phyloP scores from a whole-genome alignment of 1,140 invertebrate genomes.

The Papilio xuthus region DNA sequence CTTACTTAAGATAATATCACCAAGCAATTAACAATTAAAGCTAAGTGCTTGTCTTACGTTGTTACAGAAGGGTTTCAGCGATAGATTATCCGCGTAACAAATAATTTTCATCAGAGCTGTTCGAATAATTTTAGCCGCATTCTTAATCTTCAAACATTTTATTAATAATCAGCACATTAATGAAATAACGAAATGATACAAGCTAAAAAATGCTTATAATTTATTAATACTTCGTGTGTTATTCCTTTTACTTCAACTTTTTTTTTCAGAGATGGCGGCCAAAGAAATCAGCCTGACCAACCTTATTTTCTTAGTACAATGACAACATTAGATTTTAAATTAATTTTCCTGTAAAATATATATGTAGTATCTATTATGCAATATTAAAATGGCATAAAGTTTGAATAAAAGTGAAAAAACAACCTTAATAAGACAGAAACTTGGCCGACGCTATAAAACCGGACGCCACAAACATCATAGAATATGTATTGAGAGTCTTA shows the following conservation, averaged over 20 bases:
- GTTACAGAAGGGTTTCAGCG: constrained; percentile 12
- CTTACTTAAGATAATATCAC: constrained; percentile 20
- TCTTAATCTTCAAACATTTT: constrained; percentile 2
- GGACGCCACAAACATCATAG: constrained; percentile 45
- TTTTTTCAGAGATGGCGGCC: too few relatives aligned
- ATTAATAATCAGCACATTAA: constrained; percentile 6
- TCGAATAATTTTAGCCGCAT: not conserved
- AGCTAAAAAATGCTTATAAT: too few relatives aligned
- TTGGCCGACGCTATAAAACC: constrained; percentile 13
- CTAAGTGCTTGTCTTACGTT: constrained; percentile 22
- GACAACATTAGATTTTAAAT: too few relatives aligned
- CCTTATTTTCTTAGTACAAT: too few relatives aligned
- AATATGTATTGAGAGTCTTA: constrained; percentile 60
- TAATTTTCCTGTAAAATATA: too few relatives aligned
- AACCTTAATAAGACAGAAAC: constrained; percentile 27
- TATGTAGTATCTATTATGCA: too few relatives aligned
- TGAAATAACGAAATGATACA: not conserved
- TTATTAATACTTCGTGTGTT: too few relatives aligned
- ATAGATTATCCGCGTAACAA: constrained; percentile 4
- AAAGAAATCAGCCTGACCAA: too few relatives aligned
- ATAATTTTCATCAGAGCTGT: not conserved
- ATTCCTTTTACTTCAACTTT: too few relatives aligned
- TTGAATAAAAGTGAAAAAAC: constrained; percentile 11
- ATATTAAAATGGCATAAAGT: not conserved
- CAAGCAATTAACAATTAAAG: constrained; percentile 20